These are phyloP conservation scores for Dicyrtomina minuta DNA, from an alignment of 2,888 invertebrate genomes.

Conservation along the genomic window DNA sequence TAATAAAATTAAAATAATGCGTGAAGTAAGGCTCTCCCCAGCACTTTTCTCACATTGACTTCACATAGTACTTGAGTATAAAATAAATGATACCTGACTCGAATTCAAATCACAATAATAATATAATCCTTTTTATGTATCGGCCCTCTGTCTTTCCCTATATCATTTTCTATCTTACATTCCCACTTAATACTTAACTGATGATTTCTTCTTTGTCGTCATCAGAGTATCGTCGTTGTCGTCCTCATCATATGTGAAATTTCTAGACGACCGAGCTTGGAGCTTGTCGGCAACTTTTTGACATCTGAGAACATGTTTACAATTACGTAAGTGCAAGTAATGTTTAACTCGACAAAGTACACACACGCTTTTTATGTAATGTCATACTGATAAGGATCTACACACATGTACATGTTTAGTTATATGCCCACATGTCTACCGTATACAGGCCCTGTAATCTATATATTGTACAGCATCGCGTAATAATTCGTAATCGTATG, in stretches of 20 bases:
- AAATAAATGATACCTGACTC: slow-evolving; percentile 16
- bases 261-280: neutral
- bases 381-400: neutral
- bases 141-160: neutral
- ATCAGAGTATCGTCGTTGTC: too few species aligned
- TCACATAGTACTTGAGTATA: neutral
- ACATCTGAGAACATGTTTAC: slow-evolving; percentile 28
- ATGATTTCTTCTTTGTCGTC: too few species aligned
- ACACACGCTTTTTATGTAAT: slow-evolving; percentile 14
- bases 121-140: neutral
- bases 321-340: slow-evolving; percentile 23
- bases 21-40: too few species aligned
- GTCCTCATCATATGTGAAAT: too few species aligned
- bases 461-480: too few species aligned
- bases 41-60: too few species aligned
- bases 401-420: neutral
- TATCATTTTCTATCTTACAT: neutral
- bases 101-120: neutral
- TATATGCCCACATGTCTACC: too few species aligned
- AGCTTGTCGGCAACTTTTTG: slow-evolving; percentile 24
- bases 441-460: too few species aligned
- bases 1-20: neutral
- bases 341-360: slow-evolving; percentile 21
- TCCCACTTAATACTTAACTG: too few species aligned
- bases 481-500: too few species aligned